These are phyloP conservation scores for Sinocyclocheilus grahami DNA, from an alignment of 2,113 vertebrate genomes.

Conservation along the genomic window DNA sequence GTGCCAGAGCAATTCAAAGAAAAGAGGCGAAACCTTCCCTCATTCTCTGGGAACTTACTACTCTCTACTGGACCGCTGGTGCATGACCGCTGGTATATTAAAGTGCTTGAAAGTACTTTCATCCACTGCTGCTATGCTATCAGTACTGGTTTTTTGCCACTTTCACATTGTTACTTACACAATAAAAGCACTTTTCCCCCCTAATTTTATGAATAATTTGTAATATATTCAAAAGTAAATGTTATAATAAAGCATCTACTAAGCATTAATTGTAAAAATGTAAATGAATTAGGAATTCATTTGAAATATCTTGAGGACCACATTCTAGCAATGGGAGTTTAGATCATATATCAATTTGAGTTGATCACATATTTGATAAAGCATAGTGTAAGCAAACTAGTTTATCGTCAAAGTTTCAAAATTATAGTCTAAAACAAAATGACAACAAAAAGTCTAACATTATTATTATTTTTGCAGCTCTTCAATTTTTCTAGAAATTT, in stretches of 20 bases:
- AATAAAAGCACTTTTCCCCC: background rate
- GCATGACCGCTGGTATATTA: conserved; percentile 10
- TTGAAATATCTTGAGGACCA: background rate
- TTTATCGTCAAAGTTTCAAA: too few relatives aligned
- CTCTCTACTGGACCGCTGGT: conserved; percentile 50
- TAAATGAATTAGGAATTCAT: background rate
- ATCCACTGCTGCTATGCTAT: background rate
- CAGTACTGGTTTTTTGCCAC: background rate
- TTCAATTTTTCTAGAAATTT: too few relatives aligned
- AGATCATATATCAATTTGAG: too few relatives aligned
- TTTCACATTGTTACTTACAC: background rate
- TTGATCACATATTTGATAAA: too few relatives aligned
- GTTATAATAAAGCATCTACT: background rate
- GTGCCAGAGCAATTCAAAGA: background rate
- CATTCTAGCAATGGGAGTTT: background rate
- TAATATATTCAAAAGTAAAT: background rate
- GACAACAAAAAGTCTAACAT: too few relatives aligned
- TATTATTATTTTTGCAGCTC: too few relatives aligned
- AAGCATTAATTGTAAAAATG: background rate
- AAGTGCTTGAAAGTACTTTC: background rate
- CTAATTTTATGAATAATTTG: background rate
- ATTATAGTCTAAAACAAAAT: too few relatives aligned
- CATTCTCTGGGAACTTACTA: conserved; percentile 33
- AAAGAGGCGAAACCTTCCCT: background rate
- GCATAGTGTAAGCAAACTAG: too few relatives aligned